These are phyloP conservation scores for Caenorhabditis sp. DNA, from an alignment of 2,888 invertebrate genomes.

Conservation along the genomic window DNA sequence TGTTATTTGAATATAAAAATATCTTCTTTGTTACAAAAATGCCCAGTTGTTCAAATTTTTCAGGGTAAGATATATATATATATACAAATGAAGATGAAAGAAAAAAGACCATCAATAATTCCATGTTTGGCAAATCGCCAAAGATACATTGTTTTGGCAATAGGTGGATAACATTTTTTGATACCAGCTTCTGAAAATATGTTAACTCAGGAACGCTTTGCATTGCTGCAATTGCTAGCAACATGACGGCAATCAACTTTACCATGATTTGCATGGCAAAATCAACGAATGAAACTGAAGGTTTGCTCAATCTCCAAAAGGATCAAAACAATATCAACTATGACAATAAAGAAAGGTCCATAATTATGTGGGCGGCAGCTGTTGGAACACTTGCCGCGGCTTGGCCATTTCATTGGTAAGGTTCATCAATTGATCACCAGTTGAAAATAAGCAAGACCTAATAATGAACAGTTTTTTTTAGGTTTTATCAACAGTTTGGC, in stretches of 20 bases:
- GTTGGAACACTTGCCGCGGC: slow-evolving; percentile 75
- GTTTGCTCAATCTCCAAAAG: background rate
- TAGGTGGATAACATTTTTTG: slow-evolving; percentile 57
- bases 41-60: too few relatives aligned
- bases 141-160: slow-evolving; percentile 68
- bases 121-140: slow-evolving; percentile 58
- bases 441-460: too few relatives aligned
- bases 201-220: slow-evolving; percentile 69
- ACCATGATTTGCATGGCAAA: slow-evolving; percentile 79
- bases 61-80: background rate
- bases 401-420: slow-evolving; percentile 73
- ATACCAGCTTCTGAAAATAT: too few relatives aligned
- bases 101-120: slow-evolving; percentile 10
- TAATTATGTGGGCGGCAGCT: slow-evolving; percentile 76
- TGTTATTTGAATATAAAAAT: too few relatives aligned
- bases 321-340: slow-evolving; percentile 32
- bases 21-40: too few relatives aligned
- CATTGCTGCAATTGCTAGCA: slow-evolving; percentile 77
- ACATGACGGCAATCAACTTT: slow-evolving; percentile 80
- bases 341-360: slow-evolving; percentile 69
- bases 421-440: background rate
- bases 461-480: slow-evolving; percentile 27
- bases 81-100: slow-evolving; percentile 34
- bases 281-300: slow-evolving; percentile 3
- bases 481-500: slow-evolving; percentile 76